phyloP scores from a whole-genome alignment of 1,140 invertebrate genomes.

The Mactra quadrangularis region DNA sequence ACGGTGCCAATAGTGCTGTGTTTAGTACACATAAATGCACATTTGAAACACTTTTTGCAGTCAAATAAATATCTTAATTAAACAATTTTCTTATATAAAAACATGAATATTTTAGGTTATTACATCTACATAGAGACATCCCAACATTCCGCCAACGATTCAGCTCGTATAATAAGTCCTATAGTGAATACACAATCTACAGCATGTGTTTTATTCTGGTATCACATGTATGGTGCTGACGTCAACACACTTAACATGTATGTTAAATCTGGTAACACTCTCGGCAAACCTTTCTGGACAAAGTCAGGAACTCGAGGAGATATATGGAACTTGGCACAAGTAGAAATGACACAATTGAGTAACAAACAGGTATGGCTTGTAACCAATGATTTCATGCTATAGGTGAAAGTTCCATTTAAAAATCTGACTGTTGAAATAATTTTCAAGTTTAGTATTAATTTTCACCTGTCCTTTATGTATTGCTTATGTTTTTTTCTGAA shows the following conservation, averaged over 20 bases:
- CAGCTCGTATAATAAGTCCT: conserved; percentile 70
- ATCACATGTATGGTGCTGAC: conserved; percentile 90
- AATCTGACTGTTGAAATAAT: no score
- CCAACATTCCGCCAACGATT: conserved; percentile 71
- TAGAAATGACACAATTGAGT: conserved; percentile 63
- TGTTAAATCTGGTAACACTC: conserved; percentile 55
- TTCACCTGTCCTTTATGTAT: no score
- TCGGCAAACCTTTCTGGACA: conserved; percentile 67
- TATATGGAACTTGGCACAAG: conserved; percentile 74
- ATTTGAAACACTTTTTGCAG: no score
- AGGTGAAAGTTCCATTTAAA: no score
- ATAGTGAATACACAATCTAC: conserved; percentile 64
- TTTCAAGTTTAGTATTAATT: no score
- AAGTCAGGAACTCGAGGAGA: conserved; percentile 75
- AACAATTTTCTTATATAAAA: no score
- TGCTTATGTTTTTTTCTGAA: no score
- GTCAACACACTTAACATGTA: conserved; percentile 76
- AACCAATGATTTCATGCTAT: no score
- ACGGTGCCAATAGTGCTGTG: no score
- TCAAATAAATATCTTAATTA: no score
- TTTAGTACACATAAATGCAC: no score
- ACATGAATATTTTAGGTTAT: no score
- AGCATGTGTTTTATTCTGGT: conserved; percentile 87
- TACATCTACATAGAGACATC: conserved; percentile 68
- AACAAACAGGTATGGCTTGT: conserved; percentile 66